Conservation (phyloP, 2,888 invertebrate genomes). For the Synanthedon myopaeformis region DNA sequence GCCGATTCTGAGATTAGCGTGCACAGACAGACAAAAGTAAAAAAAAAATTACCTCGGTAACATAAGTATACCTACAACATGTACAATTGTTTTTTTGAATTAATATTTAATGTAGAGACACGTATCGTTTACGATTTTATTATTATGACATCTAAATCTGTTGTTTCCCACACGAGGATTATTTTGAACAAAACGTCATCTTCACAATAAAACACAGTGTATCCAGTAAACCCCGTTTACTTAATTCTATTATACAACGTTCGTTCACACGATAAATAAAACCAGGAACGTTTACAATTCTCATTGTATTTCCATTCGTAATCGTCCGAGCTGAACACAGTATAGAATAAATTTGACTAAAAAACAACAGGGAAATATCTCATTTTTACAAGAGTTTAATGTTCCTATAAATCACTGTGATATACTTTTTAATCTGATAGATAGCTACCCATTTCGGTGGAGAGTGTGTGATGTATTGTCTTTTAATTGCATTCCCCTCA, state of each 20-base stretch:
- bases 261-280: background rate
- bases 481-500: conserved; percentile 30
- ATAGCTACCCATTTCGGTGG: conserved; percentile 10
- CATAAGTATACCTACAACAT: no score
- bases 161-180: no score
- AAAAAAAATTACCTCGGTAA: no score
- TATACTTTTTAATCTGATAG: conserved; percentile 37
- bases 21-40: no score
- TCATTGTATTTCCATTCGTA: background rate
- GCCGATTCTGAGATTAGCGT: no score
- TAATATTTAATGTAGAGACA: no score
- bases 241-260: background rate
- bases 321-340: conserved; percentile 14
- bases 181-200: background rate
- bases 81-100: no score
- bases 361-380: conserved; percentile 31
- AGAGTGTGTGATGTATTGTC: conserved; percentile 21
- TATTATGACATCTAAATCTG: no score
- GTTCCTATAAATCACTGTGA: conserved; percentile 42
- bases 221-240: background rate
- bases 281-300: background rate
- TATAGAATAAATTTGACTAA: conserved; percentile 38
- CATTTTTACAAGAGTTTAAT: conserved; percentile 45
- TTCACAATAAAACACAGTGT: background rate
- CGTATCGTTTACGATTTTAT: no score